Conservation (phyloP, 2,888 invertebrate genomes). For the Acheta domesticus region DNA sequence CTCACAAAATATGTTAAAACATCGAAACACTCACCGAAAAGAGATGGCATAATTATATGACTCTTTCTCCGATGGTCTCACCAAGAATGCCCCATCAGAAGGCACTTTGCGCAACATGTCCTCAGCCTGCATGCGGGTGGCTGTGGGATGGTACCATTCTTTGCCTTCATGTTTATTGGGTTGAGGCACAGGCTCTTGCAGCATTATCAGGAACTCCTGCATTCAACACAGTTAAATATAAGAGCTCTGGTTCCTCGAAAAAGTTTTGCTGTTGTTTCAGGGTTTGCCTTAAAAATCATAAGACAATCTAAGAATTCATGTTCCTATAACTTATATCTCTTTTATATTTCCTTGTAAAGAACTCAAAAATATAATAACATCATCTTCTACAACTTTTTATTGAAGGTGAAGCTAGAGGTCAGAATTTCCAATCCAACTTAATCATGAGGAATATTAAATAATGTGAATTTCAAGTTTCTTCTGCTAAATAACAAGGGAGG, state of each 20-base stretch:
- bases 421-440: too few relatives aligned
- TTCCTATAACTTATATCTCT: too few relatives aligned
- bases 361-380: too few relatives aligned
- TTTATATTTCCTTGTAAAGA: too few relatives aligned
- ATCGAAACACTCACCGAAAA: slow-evolving; percentile 62
- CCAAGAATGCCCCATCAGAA: slow-evolving; percentile 90
- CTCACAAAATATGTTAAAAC: not conserved
- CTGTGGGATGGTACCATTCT: slow-evolving; percentile 86
- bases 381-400: too few relatives aligned
- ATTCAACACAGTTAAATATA: not conserved
- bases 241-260: not conserved
- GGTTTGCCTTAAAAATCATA: too few relatives aligned
- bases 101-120: slow-evolving; percentile 79
- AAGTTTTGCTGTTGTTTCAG: too few relatives aligned
- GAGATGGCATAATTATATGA: slow-evolving; percentile 85
- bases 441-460: too few relatives aligned
- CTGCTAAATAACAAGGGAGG: too few relatives aligned
- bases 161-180: slow-evolving; percentile 90
- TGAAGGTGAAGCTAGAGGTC: too few relatives aligned
- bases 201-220: slow-evolving; percentile 79
- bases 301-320: too few relatives aligned
- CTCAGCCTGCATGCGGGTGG: slow-evolving; percentile 79
- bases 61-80: slow-evolving; percentile 87
- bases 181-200: slow-evolving; percentile 90
- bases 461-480: too few relatives aligned